Percentiles rank a stretch among this genome's conserved stretches.
These are phyloP conservation scores for Galerucella calmariensis DNA, from an alignment of 2,888 invertebrate species.

Conservation along the genomic window DNA sequence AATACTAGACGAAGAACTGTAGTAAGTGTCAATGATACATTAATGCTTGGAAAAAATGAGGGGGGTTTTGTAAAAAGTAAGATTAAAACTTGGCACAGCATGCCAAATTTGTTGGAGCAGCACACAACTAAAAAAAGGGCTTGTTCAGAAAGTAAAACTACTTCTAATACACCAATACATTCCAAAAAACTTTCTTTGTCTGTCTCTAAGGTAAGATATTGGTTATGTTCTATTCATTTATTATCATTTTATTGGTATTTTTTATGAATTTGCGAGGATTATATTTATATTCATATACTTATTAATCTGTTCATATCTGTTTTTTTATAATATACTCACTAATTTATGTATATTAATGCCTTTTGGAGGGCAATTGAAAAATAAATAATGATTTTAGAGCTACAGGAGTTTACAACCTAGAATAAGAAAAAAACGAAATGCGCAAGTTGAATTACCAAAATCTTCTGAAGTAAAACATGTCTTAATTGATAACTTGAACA, in stretches of 20 bases:
- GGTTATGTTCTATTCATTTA: not conserved
- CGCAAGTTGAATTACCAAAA: conserved; percentile 24
- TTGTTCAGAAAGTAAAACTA: conserved; percentile 57
- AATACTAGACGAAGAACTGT: conserved; percentile 32
- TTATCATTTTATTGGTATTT: not conserved
- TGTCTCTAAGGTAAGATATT: conserved; percentile 36
- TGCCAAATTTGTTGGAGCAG: conserved; percentile 59
- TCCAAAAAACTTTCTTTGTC: conserved; percentile 55
- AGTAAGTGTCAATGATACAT: conserved; percentile 35
- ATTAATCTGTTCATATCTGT: too few relatives aligned
- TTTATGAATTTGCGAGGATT: too few relatives aligned
- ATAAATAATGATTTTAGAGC: not conserved
- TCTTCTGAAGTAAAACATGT: conserved; percentile 53
- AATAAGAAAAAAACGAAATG: conserved; percentile 37
- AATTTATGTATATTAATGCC: too few relatives aligned
- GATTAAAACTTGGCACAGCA: conserved; percentile 64
- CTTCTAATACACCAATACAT: conserved; percentile 60
- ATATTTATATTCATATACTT: too few relatives aligned
- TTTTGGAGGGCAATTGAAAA: not conserved
- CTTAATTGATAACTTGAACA: conserved; percentile 60
- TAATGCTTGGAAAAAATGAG: conserved; percentile 27
- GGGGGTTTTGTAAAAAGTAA: conserved; percentile 53
- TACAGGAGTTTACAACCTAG: conserved; percentile 33
- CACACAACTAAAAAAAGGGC: conserved; percentile 44
- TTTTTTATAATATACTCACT: too few relatives aligned